Base-by-base conservation (phyloP, 2,113 vertebrate genomes). In the Nerophis ophidion region DNA sequence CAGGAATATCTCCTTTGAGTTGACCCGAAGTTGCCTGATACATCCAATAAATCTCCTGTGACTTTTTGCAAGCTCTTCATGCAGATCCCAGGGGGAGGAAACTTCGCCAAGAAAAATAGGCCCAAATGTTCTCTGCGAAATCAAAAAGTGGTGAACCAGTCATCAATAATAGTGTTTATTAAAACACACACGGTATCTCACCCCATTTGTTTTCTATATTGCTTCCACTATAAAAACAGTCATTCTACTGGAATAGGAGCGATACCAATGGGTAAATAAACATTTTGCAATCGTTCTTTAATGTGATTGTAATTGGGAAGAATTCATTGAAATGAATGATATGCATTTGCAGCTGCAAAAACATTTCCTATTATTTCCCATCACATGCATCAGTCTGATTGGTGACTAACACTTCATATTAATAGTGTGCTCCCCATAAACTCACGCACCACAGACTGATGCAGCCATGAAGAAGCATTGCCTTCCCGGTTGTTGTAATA, bases 11-110 rank as follows among this genome's bases (percentile, higher is more conserved):
- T 93, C 90, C 65, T 86, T 89, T 59, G 84, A 80, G 81, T 92
- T 93, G 62, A 93, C 75, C 83, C 89, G 92, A 76, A 95, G 87
- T 72, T 92, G 90, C 50, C 81, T 68, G 70, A 96, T 85, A 14
- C 91, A 96, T 36, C 92, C 92, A 34, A 72, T 82, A 70, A 91
- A 92, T 51, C 92, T 88, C 57, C 66, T 60, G 64, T 84, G 79
- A 59, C 65, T 69, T 26, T 83, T 89, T 35, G 68, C 69, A 45
- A 66, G 77, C 56, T 52, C 38, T 7, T 1, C 63, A 56, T 80
- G 82, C 44, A 84, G 74, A 47, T 87, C 83, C 75, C 84, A 73
- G 14, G 80, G 77, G 79, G 68, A 71, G 36, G 93, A 92, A 61
- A 93, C 78, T 7, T 86, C 87, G 53, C 91, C 92, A 72, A 96